Evolutionary conservation across 2,888 invertebrate genomes (phyloP).

Genomic region (Agrilus mali): DNA sequence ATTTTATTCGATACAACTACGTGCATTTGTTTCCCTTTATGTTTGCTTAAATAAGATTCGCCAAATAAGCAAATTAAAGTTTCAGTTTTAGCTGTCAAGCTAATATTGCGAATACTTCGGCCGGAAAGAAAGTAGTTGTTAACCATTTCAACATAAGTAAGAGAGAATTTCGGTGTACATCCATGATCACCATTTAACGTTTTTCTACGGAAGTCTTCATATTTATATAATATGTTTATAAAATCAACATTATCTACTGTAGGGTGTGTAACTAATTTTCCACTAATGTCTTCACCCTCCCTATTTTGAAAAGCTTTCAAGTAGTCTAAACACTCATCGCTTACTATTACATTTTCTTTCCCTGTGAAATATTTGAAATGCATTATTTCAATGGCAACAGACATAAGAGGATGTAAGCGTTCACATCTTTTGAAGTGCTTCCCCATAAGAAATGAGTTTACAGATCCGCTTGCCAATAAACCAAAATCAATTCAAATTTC

Average conservation of each 20-base stretch:
- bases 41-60: conserved; percentile 5
- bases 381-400: conserved; percentile 5
- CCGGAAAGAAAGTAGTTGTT: too few relatives aligned
- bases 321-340: conserved; percentile 3
- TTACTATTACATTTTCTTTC: conserved; percentile 2
- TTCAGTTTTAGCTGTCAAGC: conserved; percentile 6
- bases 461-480: conserved; percentile 6
- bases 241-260: conserved; percentile 9
- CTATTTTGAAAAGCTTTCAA: conserved; percentile 10
- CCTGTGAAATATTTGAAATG: conserved; percentile 3
- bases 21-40: conserved; percentile 5
- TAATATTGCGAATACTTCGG: too few relatives aligned
- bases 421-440: too few relatives aligned
- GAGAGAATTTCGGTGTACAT: conserved; percentile 11
- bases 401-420: conserved; percentile 6
- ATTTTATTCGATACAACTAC: conserved; percentile 7
- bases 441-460: conserved; percentile 4
- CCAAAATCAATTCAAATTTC: conserved; percentile 5
- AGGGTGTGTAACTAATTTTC: conserved; percentile 10
- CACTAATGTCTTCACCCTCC: conserved; percentile 8
- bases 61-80: conserved; percentile 7
- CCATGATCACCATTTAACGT: conserved; percentile 11
- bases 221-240: too few relatives aligned
- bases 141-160: conserved; percentile 13
- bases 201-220: conserved; percentile 5